Evolutionary conservation across 2,113 vertebrate genomes (phyloP).

Genomic region (Macrotus californicus): DNA sequence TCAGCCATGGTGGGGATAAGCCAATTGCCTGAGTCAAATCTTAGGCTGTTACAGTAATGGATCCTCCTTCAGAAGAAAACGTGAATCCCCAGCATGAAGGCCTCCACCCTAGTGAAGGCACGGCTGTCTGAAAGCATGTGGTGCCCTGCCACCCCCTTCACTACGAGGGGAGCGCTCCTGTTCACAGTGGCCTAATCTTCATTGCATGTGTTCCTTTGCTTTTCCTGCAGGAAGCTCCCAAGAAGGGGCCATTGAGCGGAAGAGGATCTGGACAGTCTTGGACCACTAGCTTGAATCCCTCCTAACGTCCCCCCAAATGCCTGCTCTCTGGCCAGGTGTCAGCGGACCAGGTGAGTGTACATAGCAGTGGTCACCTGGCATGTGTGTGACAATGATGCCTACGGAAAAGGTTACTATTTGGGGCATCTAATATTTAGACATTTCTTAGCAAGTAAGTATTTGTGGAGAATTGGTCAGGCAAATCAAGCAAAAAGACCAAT

Average conservation of each 20-base stretch:
- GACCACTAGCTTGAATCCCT: not conserved
- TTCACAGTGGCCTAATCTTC: not conserved
- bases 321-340: not conserved
- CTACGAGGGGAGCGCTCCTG: not conserved
- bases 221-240: not conserved
- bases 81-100: not conserved
- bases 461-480: not conserved
- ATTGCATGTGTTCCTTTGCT: not conserved
- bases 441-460: not conserved
- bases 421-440: not conserved
- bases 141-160: not conserved
- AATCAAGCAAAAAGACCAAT: not conserved
- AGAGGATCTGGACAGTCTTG: not conserved
- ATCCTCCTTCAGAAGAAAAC: not conserved
- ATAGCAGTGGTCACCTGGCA: not conserved
- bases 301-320: not conserved
- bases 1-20: accelerated
- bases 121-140: no score
- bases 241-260: not conserved
- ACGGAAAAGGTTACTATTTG: not conserved
- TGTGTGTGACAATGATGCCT: not conserved
- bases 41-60: not conserved
- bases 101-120: not conserved
- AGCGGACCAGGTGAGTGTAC: not conserved
- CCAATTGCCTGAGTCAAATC: not conserved